These are phyloP conservation scores for Microtus ochrogaster DNA, from an alignment of 2,113 vertebrate species.

Conservation along the genomic window DNA sequence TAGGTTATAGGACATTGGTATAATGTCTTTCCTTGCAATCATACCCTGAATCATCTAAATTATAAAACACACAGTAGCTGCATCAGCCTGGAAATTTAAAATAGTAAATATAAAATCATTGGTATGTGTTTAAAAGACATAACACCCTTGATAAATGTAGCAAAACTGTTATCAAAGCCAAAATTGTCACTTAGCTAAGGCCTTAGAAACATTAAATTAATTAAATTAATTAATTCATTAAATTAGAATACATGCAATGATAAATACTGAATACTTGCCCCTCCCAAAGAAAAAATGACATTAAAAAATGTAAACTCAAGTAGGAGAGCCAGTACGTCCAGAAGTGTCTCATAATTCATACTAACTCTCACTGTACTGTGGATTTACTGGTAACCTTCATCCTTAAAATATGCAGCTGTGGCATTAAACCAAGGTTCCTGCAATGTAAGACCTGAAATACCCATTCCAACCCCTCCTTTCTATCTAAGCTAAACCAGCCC, in stretches of 20 bases:
- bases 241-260: not conserved
- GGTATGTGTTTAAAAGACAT: not conserved
- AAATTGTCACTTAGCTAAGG: not conserved
- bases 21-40: conserved; percentile 57
- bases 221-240: no score
- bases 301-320: not conserved
- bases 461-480: not conserved
- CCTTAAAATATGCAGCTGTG: not conserved
- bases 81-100: conserved; percentile 10
- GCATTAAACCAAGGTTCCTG: not conserved
- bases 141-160: not conserved
- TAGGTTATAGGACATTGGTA: conserved; percentile 23
- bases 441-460: not conserved
- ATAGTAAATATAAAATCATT: not conserved
- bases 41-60: conserved; percentile 31
- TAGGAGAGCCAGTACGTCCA: not conserved
- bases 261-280: not conserved
- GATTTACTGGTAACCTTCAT: conserved; percentile 20
- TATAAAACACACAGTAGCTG: not conserved
- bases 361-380: not conserved
- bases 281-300: not conserved
- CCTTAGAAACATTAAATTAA: conserved; percentile 27
- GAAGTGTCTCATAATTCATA: not conserved
- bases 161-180: conserved; percentile 20
- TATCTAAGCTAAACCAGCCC: not conserved